A percentile compares a stretch with the other conserved stretches of the same genome.
phyloP scores from a whole-genome alignment of 2,888 invertebrate genomes.

The Elegia similella region DNA sequence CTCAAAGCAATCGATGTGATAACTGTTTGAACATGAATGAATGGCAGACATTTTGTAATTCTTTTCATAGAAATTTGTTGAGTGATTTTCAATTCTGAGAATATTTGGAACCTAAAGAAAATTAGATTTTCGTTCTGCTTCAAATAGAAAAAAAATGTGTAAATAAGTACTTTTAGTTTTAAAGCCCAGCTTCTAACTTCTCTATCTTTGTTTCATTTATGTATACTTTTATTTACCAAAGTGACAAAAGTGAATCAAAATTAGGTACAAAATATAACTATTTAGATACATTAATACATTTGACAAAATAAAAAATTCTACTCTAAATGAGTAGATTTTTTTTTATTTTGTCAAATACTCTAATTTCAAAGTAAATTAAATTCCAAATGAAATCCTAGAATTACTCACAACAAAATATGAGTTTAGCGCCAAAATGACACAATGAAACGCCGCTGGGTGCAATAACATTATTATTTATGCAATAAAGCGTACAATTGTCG shows the following conservation, averaged over 20 bases:
- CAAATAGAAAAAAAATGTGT: too few species aligned
- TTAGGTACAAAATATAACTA: too few species aligned
- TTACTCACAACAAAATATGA: slow-evolving; percentile 37
- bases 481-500: slow-evolving; percentile 80
- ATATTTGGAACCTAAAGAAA: not conserved
- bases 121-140: too few species aligned
- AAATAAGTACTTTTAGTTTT: too few species aligned
- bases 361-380: not conserved
- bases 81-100: not conserved
- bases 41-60: not conserved
- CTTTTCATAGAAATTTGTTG: not conserved
- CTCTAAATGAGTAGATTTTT: too few species aligned
- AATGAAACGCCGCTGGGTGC: slow-evolving; percentile 67
- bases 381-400: slow-evolving; percentile 14
- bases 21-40: slow-evolving; percentile 6
- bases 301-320: too few species aligned
- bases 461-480: slow-evolving; percentile 81
- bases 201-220: too few species aligned
- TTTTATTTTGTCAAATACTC: too few species aligned
- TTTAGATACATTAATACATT: too few species aligned
- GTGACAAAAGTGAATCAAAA: too few species aligned
- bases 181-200: too few species aligned
- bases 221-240: too few species aligned
- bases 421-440: slow-evolving; percentile 61
- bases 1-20: not conserved